Percentiles rank a stretch among this genome's conserved stretches.
Evolutionary conservation across 2,888 invertebrate genomes (phyloP).

Genomic region (Aelia acuminata): DNA sequence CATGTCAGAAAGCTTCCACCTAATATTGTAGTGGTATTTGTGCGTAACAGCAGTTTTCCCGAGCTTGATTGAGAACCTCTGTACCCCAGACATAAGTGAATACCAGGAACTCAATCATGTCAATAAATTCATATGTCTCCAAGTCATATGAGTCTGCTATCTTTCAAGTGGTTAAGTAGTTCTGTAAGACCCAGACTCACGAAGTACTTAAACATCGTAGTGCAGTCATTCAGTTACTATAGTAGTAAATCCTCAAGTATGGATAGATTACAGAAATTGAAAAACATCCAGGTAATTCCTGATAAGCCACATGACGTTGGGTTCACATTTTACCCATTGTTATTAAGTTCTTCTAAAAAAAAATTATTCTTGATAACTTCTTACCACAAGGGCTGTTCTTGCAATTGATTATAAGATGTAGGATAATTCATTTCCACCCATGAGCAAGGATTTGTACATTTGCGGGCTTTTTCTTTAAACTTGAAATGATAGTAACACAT

Average conservation of each 20-base stretch:
- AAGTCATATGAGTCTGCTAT: neutral
- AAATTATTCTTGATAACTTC: neutral
- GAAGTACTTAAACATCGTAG: neutral
- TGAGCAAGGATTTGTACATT: neutral
- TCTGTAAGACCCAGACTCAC: neutral
- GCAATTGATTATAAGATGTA: neutral
- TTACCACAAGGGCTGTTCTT: neutral
- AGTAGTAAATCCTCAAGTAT: neutral
- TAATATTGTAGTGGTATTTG: neutral
- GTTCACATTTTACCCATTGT: neutral
- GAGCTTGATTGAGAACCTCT: neutral
- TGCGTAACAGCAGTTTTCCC: neutral
- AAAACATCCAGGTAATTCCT: neutral
- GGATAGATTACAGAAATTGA: neutral
- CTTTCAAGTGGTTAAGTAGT: neutral
- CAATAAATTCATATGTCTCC: neutral
- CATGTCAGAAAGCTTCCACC: neutral
- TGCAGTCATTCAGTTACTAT: neutral
- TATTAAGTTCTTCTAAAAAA: neutral
- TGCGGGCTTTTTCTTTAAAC: neutral
- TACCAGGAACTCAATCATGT: neutral
- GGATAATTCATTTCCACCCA: neutral
- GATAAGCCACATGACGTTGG: neutral
- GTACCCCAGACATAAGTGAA: neutral
- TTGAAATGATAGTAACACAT: conserved; percentile 2